These are phyloP conservation scores for Ladona fulva DNA, from an alignment of 1,140 invertebrate species.

Conservation along the genomic window DNA sequence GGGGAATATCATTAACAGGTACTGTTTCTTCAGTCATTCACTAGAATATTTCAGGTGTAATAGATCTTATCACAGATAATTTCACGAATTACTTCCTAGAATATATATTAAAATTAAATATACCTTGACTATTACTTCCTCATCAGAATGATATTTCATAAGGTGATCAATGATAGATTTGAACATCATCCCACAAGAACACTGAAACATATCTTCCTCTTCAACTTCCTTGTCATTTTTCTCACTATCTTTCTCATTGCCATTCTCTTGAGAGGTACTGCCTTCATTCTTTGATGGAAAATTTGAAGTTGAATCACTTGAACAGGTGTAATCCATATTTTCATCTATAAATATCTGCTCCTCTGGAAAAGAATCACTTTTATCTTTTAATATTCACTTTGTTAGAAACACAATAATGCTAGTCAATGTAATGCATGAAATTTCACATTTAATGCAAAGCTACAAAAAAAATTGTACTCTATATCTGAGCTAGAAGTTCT, in stretches of 20 bases:
- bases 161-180: slow-evolving; percentile 53
- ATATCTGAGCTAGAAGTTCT: no score
- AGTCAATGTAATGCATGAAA: no score
- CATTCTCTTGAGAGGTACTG: slow-evolving; percentile 24
- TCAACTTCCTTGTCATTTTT: slow-evolving; percentile 24
- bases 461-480: no score
- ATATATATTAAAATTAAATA: slow-evolving; percentile 23
- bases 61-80: slow-evolving; percentile 23
- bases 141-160: slow-evolving; percentile 51
- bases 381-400: no score
- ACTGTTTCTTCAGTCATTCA: slow-evolving; percentile 18
- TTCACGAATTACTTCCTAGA: slow-evolving; percentile 28
- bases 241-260: slow-evolving; percentile 13
- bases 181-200: slow-evolving; percentile 53
- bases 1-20: slow-evolving; percentile 7
- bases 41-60: slow-evolving; percentile 15
- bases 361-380: slow-evolving; percentile 16
- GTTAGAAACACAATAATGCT: no score
- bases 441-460: no score
- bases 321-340: slow-evolving; percentile 19
- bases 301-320: slow-evolving; percentile 19
- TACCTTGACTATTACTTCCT: slow-evolving; percentile 52
- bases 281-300: slow-evolving; percentile 17
- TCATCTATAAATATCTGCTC: slow-evolving; percentile 17
- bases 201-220: slow-evolving; percentile 44